Evolutionary conservation across 2,113 vertebrate genomes (phyloP).

Genomic region (Pagrus major): DNA sequence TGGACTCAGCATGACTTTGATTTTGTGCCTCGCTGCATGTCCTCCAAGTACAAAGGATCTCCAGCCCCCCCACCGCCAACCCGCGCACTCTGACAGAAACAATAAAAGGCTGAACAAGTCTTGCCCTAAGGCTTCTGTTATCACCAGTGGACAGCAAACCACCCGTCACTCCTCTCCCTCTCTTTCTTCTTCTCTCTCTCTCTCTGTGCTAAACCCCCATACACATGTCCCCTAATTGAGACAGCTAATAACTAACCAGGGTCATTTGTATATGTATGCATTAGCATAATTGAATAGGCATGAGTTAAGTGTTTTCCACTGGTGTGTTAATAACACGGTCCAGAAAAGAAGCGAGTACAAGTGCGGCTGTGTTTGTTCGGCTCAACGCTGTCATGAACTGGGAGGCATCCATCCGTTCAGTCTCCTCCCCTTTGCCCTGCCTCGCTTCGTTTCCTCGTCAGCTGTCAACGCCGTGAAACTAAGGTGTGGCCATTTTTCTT

Average conservation of each 20-base stretch:
- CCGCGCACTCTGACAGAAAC: conserved; percentile 12
- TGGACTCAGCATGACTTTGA: conserved; percentile 57
- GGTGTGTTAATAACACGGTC: conserved; percentile 68
- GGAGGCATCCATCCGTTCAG: conserved; percentile 11
- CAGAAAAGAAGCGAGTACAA: conserved; percentile 9
- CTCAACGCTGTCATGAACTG: neutral
- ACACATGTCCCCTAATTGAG: conserved; percentile 73
- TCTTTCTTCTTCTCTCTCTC: neutral
- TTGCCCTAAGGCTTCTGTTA: conserved; percentile 39
- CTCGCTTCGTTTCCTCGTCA: neutral
- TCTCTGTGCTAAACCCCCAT: conserved; percentile 20
- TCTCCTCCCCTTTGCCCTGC: neutral
- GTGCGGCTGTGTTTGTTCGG: conserved; percentile 13
- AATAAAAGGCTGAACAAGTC: conserved; percentile 41
- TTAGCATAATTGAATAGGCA: conserved; percentile 81
- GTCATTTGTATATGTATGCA: conserved; percentile 77
- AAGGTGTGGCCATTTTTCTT: conserved; percentile 20
- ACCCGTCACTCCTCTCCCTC: conserved; percentile 15
- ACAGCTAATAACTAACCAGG: conserved; percentile 63
- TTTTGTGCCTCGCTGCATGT: conserved; percentile 42
- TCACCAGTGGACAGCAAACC: conserved; percentile 52
- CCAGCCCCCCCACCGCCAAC: neutral
- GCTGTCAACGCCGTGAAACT: neutral
- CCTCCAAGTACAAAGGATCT: conserved; percentile 24
- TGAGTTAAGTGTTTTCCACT: conserved; percentile 70